Percentiles rank a stretch among this genome's conserved stretches.
Evolutionary conservation across 2,113 vertebrate genomes (phyloP).

Genomic region (Reinhardtius hippoglossoides): DNA sequence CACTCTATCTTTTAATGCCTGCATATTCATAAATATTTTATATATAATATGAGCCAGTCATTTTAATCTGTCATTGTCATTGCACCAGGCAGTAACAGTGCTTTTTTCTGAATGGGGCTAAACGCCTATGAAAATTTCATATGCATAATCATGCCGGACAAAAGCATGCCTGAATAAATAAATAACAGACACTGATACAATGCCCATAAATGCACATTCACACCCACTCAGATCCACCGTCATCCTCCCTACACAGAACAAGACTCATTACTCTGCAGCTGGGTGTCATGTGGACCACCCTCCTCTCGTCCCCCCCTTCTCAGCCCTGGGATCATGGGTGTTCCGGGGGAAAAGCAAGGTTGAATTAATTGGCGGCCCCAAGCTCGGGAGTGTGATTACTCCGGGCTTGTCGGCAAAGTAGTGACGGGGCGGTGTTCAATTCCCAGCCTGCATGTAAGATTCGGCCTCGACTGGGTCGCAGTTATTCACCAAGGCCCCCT

Average conservation of each 20-base stretch:
- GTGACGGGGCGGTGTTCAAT: constrained; percentile 77
- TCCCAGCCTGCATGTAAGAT: constrained; percentile 80
- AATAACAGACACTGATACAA: constrained; percentile 28
- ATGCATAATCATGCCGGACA: constrained; percentile 32
- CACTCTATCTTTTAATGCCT: background rate
- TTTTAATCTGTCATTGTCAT: constrained; percentile 4
- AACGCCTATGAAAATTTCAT: constrained; percentile 39
- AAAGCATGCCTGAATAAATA: constrained; percentile 52
- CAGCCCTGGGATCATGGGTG: constrained; percentile 71
- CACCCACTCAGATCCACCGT: constrained; percentile 23
- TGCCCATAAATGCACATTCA: constrained; percentile 36
- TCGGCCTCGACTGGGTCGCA: constrained; percentile 50
- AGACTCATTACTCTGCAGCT: constrained; percentile 80
- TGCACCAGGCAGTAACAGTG: background rate
- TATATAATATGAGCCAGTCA: background rate
- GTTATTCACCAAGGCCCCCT: constrained; percentile 49
- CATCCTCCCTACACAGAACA: constrained; percentile 44
- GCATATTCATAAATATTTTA: constrained; percentile 4
- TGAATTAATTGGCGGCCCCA: constrained; percentile 85
- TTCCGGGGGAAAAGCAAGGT: constrained; percentile 71
- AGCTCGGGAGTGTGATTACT: constrained; percentile 81
- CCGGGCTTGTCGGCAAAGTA: constrained; percentile 82
- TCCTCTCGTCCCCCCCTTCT: constrained; percentile 62
- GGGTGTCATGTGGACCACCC: constrained; percentile 75
- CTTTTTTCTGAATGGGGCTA: background rate